Conservation (phyloP, 2,888 invertebrate genomes). For the Drosophila mimica region DNA sequence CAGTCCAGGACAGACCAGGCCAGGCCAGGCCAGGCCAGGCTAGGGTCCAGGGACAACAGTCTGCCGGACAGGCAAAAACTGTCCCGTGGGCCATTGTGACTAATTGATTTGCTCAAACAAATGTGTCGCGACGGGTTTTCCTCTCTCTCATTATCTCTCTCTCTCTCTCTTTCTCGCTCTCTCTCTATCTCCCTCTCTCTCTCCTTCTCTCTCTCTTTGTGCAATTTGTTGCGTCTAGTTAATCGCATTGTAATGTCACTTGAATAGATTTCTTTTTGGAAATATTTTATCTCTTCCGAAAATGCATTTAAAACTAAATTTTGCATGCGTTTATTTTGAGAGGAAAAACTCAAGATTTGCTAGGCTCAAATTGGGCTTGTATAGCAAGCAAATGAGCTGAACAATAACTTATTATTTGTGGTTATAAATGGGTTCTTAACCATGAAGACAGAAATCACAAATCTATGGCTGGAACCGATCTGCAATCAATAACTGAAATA, state of each 20-base stretch:
- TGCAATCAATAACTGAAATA: neutral
- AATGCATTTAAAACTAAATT: conserved; percentile 28
- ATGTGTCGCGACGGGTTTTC: conserved; percentile 40
- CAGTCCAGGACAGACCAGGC: conserved; percentile 16
- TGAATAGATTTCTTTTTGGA: conserved; percentile 13
- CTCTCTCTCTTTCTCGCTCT: neutral
- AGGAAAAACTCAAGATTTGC: neutral
- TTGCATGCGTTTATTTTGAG: conserved; percentile 12
- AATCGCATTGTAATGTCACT: conserved; percentile 60
- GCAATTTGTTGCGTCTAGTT: conserved; percentile 55
- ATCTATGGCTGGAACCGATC: neutral
- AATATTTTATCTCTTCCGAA: conserved; percentile 4
- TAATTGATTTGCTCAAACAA: conserved; percentile 72
- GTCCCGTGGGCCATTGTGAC: conserved; percentile 68
- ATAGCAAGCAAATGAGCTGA: conserved; percentile 9
- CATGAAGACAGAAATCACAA: neutral
- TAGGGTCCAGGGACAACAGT: conserved; percentile 10
- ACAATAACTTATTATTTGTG: conserved; percentile 6
- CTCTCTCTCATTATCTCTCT: conserved; percentile 2
- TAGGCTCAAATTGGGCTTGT: neutral
- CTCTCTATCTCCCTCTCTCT: neutral
- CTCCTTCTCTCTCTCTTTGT: neutral
- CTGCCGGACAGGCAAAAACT: conserved; percentile 39
- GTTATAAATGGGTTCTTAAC: neutral
- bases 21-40: conserved; percentile 12